Base-by-base conservation (phyloP, 2,888 invertebrate species). In the Chrysolina oricalcia region DNA sequence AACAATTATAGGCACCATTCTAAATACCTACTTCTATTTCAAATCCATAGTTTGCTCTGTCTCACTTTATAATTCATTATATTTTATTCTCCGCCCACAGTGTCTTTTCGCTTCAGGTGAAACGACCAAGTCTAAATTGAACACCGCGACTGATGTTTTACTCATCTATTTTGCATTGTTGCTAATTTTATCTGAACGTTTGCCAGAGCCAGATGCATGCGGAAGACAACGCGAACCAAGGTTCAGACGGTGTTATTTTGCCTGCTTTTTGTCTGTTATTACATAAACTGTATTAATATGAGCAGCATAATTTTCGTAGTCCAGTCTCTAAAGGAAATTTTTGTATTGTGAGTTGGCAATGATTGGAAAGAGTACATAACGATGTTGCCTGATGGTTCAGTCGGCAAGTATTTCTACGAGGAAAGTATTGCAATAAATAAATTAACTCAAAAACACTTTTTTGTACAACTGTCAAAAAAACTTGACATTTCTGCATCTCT, bases 191-290 rank as follows among this genome's bases (percentile, higher is more conserved):
- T 53, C 72, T 0, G 65, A 75, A 62, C 67, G 50, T 63, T 70
- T 68, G 75, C 75, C 71, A 75, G 70, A 27, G 75, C 75, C 71
- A 75, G 70, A 27, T 27, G n/a, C 27, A 74, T 40, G 66, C 74
- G 74, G 74, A 74, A 74, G 74, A 74, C 62, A 50, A 21, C 62
- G 41, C 63, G 71, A 71, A 50, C 40, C 63, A 19, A 67, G 27
- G 40, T 35, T 48, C 64, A 35, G 68, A 71, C 71, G 19, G 67
- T 41, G 46, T 67, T 69, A 74, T 74, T 63, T 70, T 70, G 62
- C 27, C 53, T 23, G 59, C n/a, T 23, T 66, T 56, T 59, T 35
- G 15, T 59, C 27, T n/a, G 8, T 59, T 59, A 59, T 59, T 59
- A 59, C 59, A n/a, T 35, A 59, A 59, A 27, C 35, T 10, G 35